Evolutionary conservation across 2,113 vertebrate genomes (phyloP).

Genomic region (Vimba vimba): DNA sequence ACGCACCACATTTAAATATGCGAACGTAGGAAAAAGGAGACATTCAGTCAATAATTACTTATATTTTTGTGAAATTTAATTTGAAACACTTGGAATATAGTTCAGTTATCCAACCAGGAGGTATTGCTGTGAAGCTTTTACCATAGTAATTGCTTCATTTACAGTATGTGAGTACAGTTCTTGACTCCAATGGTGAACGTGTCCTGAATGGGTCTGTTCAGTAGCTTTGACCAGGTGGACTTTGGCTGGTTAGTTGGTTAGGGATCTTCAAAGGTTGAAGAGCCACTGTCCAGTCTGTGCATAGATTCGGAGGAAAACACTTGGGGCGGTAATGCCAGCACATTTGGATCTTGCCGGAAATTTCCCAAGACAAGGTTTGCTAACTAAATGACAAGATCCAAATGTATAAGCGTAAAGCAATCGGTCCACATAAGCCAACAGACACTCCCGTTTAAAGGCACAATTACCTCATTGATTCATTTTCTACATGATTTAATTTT

Average conservation of each 20-base stretch:
- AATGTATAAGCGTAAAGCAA: neutral
- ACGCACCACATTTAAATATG: neutral
- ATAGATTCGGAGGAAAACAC: slow-evolving; percentile 11
- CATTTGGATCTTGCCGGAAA: slow-evolving; percentile 3
- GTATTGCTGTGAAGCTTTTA: neutral
- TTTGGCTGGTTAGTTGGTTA: neutral
- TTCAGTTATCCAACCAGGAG: neutral
- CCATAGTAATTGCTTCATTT: neutral
- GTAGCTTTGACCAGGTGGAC: neutral
- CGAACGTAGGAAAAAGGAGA: neutral
- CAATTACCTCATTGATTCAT: slow-evolving; percentile 61
- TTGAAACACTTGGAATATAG: neutral
- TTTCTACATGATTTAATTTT: neutral
- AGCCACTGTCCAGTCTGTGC: neutral
- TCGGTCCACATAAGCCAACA: neutral
- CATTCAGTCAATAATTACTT: neutral
- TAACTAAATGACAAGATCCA: neutral
- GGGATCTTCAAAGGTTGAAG: neutral
- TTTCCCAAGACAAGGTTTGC: neutral
- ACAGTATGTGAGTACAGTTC: neutral
- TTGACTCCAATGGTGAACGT: neutral
- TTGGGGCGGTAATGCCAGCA: neutral
- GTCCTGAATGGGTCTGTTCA: neutral
- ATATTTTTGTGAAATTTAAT: neutral
- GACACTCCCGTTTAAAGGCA: slow-evolving; percentile 76